phyloP scores from a whole-genome alignment of 1,140 invertebrate genomes.

The Saccostrea glomerata region DNA sequence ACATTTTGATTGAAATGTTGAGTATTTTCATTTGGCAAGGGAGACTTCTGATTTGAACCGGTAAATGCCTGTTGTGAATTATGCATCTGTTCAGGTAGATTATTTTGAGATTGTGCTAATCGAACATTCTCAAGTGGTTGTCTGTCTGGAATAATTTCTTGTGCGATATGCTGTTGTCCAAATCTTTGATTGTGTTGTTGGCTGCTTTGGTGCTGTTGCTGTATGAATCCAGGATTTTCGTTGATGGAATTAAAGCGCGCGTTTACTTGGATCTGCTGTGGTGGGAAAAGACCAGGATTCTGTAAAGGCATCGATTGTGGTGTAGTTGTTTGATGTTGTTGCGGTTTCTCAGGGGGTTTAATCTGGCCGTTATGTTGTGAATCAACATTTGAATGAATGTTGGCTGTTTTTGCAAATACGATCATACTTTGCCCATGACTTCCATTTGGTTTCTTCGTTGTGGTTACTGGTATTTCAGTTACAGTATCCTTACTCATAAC shows the following conservation, averaged over 20 bases:
- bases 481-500: background rate
- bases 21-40: background rate
- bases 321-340: background rate
- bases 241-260: background rate
- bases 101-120: background rate
- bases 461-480: background rate
- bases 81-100: background rate
- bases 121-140: background rate
- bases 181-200: background rate
- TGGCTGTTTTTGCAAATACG: conserved; percentile 11
- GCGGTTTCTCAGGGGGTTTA: background rate
- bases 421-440: conserved; percentile 6
- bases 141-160: background rate
- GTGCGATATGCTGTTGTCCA: background rate
- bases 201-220: background rate
- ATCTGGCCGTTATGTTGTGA: background rate
- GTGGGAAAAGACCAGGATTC: background rate
- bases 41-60: background rate
- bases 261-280: background rate
- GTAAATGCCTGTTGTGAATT: background rate
- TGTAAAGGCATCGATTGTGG: background rate
- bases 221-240: background rate
- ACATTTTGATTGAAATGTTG: background rate
- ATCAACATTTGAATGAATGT: background rate
- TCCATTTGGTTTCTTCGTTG: conserved; percentile 11